These are phyloP conservation scores for Oscheius sp. DNA, from an alignment of 2,888 invertebrate species.

Conservation along the genomic window DNA sequence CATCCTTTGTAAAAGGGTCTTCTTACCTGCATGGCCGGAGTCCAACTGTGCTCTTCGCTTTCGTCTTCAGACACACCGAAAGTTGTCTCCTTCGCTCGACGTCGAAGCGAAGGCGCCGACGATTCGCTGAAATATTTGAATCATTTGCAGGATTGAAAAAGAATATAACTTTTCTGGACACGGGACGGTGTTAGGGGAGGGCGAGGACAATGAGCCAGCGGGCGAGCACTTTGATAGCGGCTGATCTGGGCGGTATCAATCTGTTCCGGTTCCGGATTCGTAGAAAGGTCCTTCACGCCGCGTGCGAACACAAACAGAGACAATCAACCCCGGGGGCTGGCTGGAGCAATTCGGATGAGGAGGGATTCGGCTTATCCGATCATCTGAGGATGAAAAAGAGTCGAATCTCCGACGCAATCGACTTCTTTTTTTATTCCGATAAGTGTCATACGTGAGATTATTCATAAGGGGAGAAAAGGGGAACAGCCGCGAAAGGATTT, in stretches of 20 bases:
- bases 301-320: conserved; percentile 24
- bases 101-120: conserved; percentile 54
- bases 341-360: conserved; percentile 2
- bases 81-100: conserved; percentile 48
- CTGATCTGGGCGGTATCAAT: conserved; percentile 17
- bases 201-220: not conserved
- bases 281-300: conserved; percentile 17
- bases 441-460: too few species aligned
- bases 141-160: not conserved
- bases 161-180: not conserved
- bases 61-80: conserved; percentile 45
- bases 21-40: conserved; percentile 43
- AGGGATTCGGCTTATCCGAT: not conserved
- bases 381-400: too few species aligned
- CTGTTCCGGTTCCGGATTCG: conserved; percentile 22
- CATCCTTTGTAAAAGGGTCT: not conserved
- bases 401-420: too few species aligned
- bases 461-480: not conserved
- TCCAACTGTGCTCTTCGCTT: conserved; percentile 56
- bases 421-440: too few species aligned
- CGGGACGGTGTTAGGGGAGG: not conserved
- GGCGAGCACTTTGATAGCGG: not conserved
- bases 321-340: conserved; percentile 9
- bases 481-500: not conserved
- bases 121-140: conserved; percentile 50